These are phyloP conservation scores for Diuraphis noxia DNA, from an alignment of 1,140 invertebrate genomes.

Conservation along the genomic window DNA sequence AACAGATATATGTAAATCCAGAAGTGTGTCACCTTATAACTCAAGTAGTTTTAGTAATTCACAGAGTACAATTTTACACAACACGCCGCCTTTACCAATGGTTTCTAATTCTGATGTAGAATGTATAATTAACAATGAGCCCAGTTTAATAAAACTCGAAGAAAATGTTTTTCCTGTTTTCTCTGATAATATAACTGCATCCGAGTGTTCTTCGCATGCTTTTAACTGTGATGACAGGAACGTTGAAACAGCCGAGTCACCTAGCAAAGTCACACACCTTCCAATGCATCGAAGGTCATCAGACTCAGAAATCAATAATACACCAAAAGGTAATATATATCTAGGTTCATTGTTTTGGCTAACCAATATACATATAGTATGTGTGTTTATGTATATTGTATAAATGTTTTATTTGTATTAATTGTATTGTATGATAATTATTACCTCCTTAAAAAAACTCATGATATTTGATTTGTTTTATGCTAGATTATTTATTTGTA, in stretches of 20 bases:
- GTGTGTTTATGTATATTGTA: not conserved
- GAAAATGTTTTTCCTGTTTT: conserved; percentile 48
- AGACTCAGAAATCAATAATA: conserved; percentile 89
- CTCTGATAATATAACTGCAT: conserved; percentile 51
- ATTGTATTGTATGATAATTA: not conserved
- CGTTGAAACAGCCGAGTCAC: conserved; percentile 32
- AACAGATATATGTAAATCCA: conserved; percentile 27
- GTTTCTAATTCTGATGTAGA: conserved; percentile 45
- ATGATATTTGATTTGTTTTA: not conserved
- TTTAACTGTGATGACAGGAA: conserved; percentile 49
- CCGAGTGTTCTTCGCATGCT: conserved; percentile 54
- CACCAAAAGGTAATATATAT: conserved; percentile 78
- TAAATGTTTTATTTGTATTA: not conserved
- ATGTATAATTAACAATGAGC: conserved; percentile 48
- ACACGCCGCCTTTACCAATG: conserved; percentile 30
- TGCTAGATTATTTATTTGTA: not conserved
- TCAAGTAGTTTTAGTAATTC: conserved; percentile 53
- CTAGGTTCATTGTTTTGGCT: conserved; percentile 2
- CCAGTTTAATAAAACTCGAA: conserved; percentile 46
- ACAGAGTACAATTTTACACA: conserved; percentile 50
- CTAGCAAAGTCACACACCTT: conserved; percentile 47
- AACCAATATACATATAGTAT: not conserved
- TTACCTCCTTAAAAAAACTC: too few species aligned
- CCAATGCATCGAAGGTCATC: conserved; percentile 72
- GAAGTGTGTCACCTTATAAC: conserved; percentile 50